These are phyloP conservation scores for Sturnus vulgaris DNA, from an alignment of 2,113 vertebrate genomes.

Conservation along the genomic window DNA sequence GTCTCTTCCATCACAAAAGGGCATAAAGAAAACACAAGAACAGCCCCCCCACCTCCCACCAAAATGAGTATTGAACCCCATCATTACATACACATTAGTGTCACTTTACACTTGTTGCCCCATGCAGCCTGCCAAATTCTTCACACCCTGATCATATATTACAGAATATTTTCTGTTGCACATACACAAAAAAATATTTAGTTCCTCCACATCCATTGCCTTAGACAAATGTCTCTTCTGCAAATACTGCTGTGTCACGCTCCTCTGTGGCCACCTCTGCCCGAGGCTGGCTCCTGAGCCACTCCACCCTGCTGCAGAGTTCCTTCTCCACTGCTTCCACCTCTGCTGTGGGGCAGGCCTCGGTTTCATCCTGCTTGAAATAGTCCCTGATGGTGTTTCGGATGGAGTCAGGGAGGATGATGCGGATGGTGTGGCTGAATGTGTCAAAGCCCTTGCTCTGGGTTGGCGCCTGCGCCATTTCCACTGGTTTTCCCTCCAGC, in stretches of 20 bases:
- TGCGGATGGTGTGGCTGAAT: constrained; percentile 69
- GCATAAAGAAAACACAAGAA: background rate
- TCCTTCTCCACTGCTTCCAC: constrained; percentile 45
- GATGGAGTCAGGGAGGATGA: constrained; percentile 70
- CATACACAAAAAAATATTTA: background rate
- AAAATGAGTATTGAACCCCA: background rate
- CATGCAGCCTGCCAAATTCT: background rate
- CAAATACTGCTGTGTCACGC: background rate
- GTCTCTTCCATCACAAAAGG: background rate
- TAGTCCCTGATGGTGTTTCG: constrained; percentile 70
- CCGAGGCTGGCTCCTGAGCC: constrained; percentile 9
- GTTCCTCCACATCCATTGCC: background rate
- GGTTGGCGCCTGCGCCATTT: background rate
- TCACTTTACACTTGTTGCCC: background rate
- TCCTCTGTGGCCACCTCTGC: background rate
- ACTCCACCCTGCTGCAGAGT: constrained; percentile 53
- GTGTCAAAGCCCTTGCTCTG: background rate
- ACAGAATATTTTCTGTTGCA: constrained; percentile 6
- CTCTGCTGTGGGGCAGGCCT: background rate
- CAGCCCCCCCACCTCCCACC: rapidly evolving
- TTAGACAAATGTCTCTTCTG: constrained; percentile 70
- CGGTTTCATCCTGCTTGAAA: constrained; percentile 49
- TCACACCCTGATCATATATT: constrained; percentile 8
- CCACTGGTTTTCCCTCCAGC: background rate
- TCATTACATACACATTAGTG: background rate